Evolutionary conservation across 1,140 invertebrate genomes (phyloP).

Genomic region (Drosophila orosa): DNA sequence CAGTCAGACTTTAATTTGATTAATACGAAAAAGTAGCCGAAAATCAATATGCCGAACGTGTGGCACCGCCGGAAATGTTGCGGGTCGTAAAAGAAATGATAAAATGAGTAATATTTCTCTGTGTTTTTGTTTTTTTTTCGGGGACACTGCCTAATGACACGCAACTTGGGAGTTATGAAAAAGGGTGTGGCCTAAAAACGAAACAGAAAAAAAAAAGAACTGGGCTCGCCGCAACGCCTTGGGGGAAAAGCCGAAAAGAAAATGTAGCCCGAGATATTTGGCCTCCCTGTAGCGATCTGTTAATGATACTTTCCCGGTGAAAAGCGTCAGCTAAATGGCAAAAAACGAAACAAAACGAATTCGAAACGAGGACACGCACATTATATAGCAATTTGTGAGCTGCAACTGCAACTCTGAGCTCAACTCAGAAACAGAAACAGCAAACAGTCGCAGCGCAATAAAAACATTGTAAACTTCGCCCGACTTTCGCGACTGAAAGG

Average conservation of each 20-base stretch:
- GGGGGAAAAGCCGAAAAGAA: slow-evolving; percentile 20
- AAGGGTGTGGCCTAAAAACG: slow-evolving; percentile 46
- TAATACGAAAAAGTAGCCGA: slow-evolving; percentile 26
- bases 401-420: slow-evolving; percentile 47
- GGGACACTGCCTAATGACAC: slow-evolving; percentile 53
- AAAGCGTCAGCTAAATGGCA: slow-evolving; percentile 59
- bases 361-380: slow-evolving; percentile 77
- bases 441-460: background rate
- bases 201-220: slow-evolving; percentile 12
- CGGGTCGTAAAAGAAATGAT: slow-evolving; percentile 43
- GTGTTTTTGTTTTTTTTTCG: no score
- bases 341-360: slow-evolving; percentile 43
- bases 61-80: slow-evolving; percentile 47
- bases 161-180: slow-evolving; percentile 46
- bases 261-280: slow-evolving; percentile 21
- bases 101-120: slow-evolving; percentile 27
- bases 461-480: slow-evolving; percentile 26
- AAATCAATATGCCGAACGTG: slow-evolving; percentile 57
- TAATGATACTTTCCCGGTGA: slow-evolving; percentile 73
- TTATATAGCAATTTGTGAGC: slow-evolving; percentile 75
- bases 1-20: slow-evolving; percentile 45
- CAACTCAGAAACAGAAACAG: slow-evolving; percentile 9
- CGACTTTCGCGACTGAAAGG: slow-evolving; percentile 62
- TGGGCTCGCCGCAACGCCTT: background rate
- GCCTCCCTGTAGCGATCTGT: slow-evolving; percentile 52